phyloP scores from a whole-genome alignment of 1,140 invertebrate species.

The Ridgeia piscesae region DNA sequence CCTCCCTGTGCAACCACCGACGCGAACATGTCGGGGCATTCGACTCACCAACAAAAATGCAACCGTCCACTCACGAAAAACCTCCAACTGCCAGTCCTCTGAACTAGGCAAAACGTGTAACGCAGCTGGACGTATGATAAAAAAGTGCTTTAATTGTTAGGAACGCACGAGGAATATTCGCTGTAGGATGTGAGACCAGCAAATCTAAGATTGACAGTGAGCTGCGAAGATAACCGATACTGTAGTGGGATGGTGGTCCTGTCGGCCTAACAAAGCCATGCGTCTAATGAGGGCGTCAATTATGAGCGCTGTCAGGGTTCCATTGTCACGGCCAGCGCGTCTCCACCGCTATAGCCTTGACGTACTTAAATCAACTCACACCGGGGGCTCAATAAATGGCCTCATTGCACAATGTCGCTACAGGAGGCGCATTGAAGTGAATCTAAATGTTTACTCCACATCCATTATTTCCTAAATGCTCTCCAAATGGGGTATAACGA shows the following conservation, averaged over 20 bases:
- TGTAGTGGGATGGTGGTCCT: neutral
- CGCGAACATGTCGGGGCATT: too few species aligned
- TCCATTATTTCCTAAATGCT: neutral
- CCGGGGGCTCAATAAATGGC: neutral
- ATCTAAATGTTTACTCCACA: neutral
- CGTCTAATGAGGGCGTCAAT: neutral
- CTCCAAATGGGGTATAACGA: neutral
- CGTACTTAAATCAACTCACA: neutral
- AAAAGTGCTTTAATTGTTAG: neutral
- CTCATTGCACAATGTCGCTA: neutral
- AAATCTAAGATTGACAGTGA: neutral
- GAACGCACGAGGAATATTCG: neutral
- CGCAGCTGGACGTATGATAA: too few species aligned
- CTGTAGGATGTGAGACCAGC: neutral
- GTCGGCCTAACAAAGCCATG: neutral
- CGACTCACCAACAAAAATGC: too few species aligned
- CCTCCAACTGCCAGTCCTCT: too few species aligned
- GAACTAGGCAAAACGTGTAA: too few species aligned
- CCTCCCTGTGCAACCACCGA: too few species aligned
- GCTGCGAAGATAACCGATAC: neutral
- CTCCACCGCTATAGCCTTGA: too few species aligned
- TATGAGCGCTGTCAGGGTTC: neutral
- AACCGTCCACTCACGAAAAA: too few species aligned
- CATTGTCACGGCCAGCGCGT: neutral
- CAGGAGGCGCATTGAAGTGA: neutral